Base-by-base conservation (phyloP, 2,797 vertebrate genomes). In the Acrocephalus scirpaceus region DNA sequence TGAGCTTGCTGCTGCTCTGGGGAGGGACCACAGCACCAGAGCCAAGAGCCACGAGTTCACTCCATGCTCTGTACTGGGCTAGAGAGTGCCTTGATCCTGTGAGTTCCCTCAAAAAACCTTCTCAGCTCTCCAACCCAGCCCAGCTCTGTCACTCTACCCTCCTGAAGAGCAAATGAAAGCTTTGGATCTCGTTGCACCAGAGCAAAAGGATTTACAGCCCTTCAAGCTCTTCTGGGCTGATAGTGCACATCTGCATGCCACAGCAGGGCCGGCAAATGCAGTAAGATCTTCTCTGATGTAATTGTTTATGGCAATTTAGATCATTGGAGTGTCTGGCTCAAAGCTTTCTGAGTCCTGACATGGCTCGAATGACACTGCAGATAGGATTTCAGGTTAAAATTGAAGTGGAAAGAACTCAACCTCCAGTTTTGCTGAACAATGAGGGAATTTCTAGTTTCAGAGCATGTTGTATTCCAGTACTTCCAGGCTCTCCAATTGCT, bases 381-480 rank as follows among this genome's bases (percentile, higher is more conserved):
- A 95, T 88, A 75, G 89, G 44, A 88, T 96, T 93, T 93, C 87
- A 88, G 74, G 90, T 96, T 96, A 75, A 88, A 92, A 93, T 70
- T 80, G 82, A 92, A 88, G 85, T 95, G 93, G 92, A 88, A 95
- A 95, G 62, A 77, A 47, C 67, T 73, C 3, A 0, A 79, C 84
- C 94, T 84, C 32, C 48, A 64, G 57, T 93, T 93, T 88, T 95
- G 90, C 88, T 96, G 96, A 93, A 95, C 91, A 93, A 86, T 4
- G 53, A 95, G 90, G 92, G 96, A 96, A 94, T 96, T 96, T 96
- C 96, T 93, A 75, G 76, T 96, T 95, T 94, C 85, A 58, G 67
- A 87, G 83, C 78, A 82, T 86, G 94, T 80, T 90, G 95, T 66
- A 73, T 95, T 95, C 89, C 92, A 90, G 95, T 93, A 94, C 96